phyloP scores from a whole-genome alignment of 2,888 invertebrate species.

The Brassicogethes aeneus region DNA sequence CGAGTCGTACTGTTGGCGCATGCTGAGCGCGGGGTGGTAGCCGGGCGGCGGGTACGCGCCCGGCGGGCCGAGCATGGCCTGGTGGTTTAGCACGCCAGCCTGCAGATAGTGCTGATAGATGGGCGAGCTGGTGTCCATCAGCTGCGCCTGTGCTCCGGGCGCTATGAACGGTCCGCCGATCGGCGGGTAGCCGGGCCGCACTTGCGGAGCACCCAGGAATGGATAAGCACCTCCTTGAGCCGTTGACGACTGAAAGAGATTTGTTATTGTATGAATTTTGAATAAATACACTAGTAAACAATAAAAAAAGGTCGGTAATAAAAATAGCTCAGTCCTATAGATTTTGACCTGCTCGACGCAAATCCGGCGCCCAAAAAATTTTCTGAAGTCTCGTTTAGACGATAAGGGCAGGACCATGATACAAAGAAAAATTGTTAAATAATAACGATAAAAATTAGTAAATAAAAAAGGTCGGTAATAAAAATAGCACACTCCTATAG shows the following conservation, averaged over 20 bases:
- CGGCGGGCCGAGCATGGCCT: constrained; percentile 38
- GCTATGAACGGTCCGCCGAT: constrained; percentile 53
- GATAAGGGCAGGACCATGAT: too few species aligned
- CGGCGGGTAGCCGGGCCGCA: constrained; percentile 50
- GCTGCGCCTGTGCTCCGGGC: constrained; percentile 36
- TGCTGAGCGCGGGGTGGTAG: constrained; percentile 53
- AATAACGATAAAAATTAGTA: too few species aligned
- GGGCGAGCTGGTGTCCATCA: constrained; percentile 54
- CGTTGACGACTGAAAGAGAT: constrained; percentile 29
- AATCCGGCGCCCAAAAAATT: too few species aligned
- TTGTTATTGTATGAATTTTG: constrained; percentile 6
- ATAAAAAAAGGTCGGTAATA: too few species aligned
- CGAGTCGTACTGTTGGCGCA: constrained; percentile 62
- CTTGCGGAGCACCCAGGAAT: constrained; percentile 52
- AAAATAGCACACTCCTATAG: too few species aligned
- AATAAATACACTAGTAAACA: too few species aligned
- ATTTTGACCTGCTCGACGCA: too few species aligned
- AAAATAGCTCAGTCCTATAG: too few species aligned
- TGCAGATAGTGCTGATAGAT: constrained; percentile 66
- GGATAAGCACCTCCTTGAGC: constrained; percentile 43
- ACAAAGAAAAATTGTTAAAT: too few species aligned
- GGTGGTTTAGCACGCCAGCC: constrained; percentile 45
- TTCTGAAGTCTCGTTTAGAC: too few species aligned
- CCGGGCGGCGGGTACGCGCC: constrained; percentile 49
- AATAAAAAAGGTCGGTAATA: too few species aligned